Base-by-base conservation (phyloP, 2,113 vertebrate species). In the Malaclemys terrapin region DNA sequence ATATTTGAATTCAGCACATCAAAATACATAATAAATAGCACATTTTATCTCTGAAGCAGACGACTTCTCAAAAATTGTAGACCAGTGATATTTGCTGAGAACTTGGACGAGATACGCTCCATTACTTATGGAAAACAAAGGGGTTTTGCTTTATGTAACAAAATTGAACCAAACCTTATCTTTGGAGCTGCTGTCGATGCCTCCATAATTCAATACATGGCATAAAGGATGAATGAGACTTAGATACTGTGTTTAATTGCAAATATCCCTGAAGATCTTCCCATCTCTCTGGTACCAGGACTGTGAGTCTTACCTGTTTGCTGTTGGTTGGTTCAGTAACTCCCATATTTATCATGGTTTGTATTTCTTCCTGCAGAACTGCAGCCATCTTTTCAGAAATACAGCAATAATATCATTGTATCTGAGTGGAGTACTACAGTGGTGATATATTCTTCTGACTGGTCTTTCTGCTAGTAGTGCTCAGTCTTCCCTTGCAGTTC, bases 151-250 rank as follows among this genome's bases (percentile, higher is more conserved):
- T 45, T 45, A 47, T 45, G 42, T 27, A 25, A 24, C 25, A 76
- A 76, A 76, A 47, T 6, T 76, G 75, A 27, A 42, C 52, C n/a
- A 62, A 80, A 53, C 13, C 25, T 82, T 69, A 72, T 50, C 56
- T 1, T 0, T 19, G 69, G 31, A 52, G 24, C 4, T 6, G 4
- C 45, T 3, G 3, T 57, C 10, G 4, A 0, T 38, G 13, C 7
- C 1, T 72, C 79, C 19, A 8, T 79, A 72, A 17, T 25, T 86
- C 82, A 4, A 8, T 22, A 8, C n/a, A 81, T 57, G 89, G 78
- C 19, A 72, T 38, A 38, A 38, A 72, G n/a, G 65, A 45, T 22
- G 72, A 10, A 76, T 76, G 11, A 45, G 11, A 76, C 24, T 76
- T 76, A 27, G 22, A 42, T 45, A 45, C 11, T 45, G 42, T 76